These are phyloP conservation scores for Cossypha dichroa DNA, from an alignment of 2,797 vertebrate species.

Conservation along the genomic window DNA sequence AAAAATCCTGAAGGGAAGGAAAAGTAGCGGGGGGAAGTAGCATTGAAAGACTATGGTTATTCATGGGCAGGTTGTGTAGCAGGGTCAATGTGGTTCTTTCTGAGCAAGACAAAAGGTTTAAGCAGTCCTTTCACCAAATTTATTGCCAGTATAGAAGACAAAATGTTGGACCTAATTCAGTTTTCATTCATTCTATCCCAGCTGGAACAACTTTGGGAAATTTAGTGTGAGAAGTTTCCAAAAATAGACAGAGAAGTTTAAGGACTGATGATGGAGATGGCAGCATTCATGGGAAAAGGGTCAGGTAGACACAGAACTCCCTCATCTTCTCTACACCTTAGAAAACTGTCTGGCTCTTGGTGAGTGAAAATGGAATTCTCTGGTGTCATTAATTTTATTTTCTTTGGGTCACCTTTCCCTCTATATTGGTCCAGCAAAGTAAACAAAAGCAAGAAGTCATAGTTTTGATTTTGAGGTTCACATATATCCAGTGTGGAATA, in stretches of 20 bases:
- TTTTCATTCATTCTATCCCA: background rate
- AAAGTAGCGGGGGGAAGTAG: background rate
- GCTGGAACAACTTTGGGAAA: background rate
- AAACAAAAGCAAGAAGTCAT: background rate
- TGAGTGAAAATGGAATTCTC: background rate
- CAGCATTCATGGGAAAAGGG: background rate
- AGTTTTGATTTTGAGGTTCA: conserved; percentile 4
- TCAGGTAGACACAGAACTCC: background rate
- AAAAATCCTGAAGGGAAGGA: background rate
- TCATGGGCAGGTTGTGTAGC: background rate
- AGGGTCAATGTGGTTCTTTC: background rate
- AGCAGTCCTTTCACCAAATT: background rate
- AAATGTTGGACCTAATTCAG: background rate
- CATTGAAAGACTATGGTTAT: background rate
- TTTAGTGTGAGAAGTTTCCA: conserved; percentile 41
- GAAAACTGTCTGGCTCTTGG: background rate
- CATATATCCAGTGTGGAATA: background rate
- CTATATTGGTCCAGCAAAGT: conserved; percentile 2
- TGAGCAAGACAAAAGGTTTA: conserved; percentile 2
- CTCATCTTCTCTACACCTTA: background rate
- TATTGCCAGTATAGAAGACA: background rate
- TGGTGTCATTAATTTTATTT: background rate
- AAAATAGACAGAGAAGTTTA: conserved; percentile 7
- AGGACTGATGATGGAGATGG: conserved; percentile 7
- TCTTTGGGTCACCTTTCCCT: background rate